A percentile compares a stretch with the other conserved stretches of the same genome.
These are phyloP conservation scores for Chironomus tentans DNA, from an alignment of 2,888 invertebrate genomes.

Conservation along the genomic window DNA sequence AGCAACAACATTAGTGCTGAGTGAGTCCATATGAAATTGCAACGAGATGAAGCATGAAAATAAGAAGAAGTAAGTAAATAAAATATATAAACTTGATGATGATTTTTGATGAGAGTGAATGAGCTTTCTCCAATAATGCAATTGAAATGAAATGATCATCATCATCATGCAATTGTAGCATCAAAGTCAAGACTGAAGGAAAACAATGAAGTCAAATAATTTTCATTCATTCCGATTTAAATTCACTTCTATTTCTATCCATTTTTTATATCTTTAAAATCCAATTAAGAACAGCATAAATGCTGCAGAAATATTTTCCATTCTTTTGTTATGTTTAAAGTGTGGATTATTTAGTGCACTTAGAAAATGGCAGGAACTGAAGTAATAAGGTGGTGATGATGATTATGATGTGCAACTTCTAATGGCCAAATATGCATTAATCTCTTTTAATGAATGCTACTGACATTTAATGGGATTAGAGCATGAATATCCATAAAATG, in stretches of 20 bases:
- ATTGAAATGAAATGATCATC: background rate
- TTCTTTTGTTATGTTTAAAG: too few species aligned
- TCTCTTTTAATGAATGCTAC: slow-evolving; percentile 3
- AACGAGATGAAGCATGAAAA: too few species aligned
- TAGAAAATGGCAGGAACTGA: too few species aligned
- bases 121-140: slow-evolving; percentile 1
- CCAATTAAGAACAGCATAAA: slow-evolving; percentile 7
- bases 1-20: too few species aligned
- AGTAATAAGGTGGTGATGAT: background rate
- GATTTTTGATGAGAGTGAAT: background rate
- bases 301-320: too few species aligned
- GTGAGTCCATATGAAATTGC: too few species aligned
- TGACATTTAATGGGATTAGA: background rate
- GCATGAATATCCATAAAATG: too few species aligned
- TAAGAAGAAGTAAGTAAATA: background rate
- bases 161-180: slow-evolving; percentile 12
- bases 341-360: too few species aligned
- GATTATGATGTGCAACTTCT: background rate
- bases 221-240: too few species aligned
- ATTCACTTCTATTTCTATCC: too few species aligned
- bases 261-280: slow-evolving; percentile 16
- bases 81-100: background rate
- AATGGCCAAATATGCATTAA: slow-evolving; percentile 2
- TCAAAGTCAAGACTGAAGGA: background rate
- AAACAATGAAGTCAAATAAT: too few species aligned